A percentile compares a stretch with the other conserved stretches of the same genome.
phyloP scores from a whole-genome alignment of 2,113 vertebrate genomes.

The Albula glossodonta region DNA sequence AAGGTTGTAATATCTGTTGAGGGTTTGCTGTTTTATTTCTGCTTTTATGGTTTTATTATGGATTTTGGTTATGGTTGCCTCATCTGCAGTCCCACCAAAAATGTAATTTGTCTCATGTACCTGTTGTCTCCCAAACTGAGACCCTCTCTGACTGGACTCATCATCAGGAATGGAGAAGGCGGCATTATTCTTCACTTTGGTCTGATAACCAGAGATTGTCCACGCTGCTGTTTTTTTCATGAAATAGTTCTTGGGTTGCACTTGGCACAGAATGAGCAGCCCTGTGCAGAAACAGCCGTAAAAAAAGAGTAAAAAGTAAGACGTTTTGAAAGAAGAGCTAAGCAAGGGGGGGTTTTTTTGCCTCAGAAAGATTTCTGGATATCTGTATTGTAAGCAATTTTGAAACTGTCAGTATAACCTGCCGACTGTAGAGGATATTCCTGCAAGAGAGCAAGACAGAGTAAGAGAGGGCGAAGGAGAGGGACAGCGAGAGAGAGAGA shows the following conservation, averaged over 20 bases:
- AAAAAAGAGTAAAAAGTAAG: slow-evolving; percentile 69
- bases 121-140: background rate
- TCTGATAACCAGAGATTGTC: background rate
- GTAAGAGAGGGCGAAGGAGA: slow-evolving; percentile 2
- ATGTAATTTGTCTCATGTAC: background rate
- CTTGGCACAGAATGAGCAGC: slow-evolving; percentile 71
- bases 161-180: background rate
- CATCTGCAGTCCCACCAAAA: background rate
- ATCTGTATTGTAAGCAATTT: slow-evolving; percentile 81
- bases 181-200: background rate
- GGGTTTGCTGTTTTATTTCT: background rate
- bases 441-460: slow-evolving; percentile 48
- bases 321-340: slow-evolving; percentile 73
- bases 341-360: slow-evolving; percentile 68
- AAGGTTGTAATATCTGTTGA: no score
- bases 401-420: slow-evolving; percentile 80
- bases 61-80: background rate
- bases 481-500: slow-evolving; percentile 66
- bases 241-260: slow-evolving; percentile 32
- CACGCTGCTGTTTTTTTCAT: background rate
- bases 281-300: slow-evolving; percentile 73
- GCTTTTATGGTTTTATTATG: background rate
- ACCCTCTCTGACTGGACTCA: background rate
- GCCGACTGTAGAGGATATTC: slow-evolving; percentile 72
- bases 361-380: slow-evolving; percentile 54